Evolutionary conservation across 2,888 invertebrate species (phyloP).

Genomic region (Schrankia costaestrigalis): DNA sequence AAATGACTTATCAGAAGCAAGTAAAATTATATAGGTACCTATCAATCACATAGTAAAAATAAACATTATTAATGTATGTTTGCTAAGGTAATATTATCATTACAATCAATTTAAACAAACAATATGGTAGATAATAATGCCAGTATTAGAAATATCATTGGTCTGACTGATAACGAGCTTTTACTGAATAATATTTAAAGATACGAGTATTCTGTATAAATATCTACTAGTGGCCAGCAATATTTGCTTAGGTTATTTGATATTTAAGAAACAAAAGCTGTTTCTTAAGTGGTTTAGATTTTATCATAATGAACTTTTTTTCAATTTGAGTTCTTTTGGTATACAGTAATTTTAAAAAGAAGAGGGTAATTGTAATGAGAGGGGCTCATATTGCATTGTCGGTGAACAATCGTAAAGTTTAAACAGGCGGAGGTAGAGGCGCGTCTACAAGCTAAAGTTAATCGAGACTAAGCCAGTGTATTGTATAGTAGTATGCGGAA

Average conservation of each 20-base stretch:
- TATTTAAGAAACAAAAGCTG: conserved; percentile 7
- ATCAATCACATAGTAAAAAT: no score
- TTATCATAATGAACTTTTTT: conserved; percentile 2
- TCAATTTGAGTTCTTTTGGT: conserved; percentile 20
- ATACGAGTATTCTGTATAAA: neutral
- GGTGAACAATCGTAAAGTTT: conserved; percentile 53
- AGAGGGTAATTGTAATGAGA: no score
- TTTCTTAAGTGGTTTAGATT: conserved; percentile 1
- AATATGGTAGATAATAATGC: no score
- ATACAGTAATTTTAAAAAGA: no score
- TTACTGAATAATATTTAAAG: conserved; percentile 1
- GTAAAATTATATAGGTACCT: no score
- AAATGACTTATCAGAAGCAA: no score
- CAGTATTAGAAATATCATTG: no score
- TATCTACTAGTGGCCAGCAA: conserved; percentile 7
- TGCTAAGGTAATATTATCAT: no score
- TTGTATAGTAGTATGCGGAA: conserved; percentile 22
- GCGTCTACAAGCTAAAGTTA: conserved; percentile 54
- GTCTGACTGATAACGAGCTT: conserved; percentile 13
- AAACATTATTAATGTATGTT: no score
- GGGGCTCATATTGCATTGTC: conserved; percentile 39
- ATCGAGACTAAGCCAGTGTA: conserved; percentile 42
- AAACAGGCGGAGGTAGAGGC: conserved; percentile 44
- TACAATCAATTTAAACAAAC: no score
- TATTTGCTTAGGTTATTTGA: conserved; percentile 18